Conservation (phyloP, 2,797 vertebrate genomes). For the Tangara arthus region DNA sequence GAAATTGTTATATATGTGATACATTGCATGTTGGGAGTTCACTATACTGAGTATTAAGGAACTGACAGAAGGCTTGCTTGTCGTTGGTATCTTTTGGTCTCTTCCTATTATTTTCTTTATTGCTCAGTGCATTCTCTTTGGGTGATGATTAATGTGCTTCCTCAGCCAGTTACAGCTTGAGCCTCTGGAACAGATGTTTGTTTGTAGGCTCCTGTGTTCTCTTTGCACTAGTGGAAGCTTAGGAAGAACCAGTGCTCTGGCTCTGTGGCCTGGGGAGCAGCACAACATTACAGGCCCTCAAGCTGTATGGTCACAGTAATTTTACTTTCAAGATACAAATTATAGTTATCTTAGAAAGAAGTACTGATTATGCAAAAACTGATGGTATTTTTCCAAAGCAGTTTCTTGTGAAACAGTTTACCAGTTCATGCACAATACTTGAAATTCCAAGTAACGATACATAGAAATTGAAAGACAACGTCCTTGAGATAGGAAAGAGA, state of each 20-base stretch:
- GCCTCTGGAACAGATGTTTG: not conserved
- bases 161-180: not conserved
- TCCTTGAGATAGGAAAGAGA: not conserved
- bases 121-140: not conserved
- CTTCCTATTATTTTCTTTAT: not conserved
- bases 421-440: accelerated
- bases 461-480: not conserved
- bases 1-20: not conserved
- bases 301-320: not conserved
- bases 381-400: not conserved
- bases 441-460: not conserved
- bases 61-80: not conserved
- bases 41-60: not conserved
- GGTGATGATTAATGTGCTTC: not conserved
- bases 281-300: accelerated
- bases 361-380: not conserved
- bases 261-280: not conserved
- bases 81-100: not conserved
- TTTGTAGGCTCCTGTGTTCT: not conserved
- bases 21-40: not conserved
- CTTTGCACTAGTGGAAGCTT: not conserved
- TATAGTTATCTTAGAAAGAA: not conserved
- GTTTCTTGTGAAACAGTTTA: not conserved
- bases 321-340: not conserved
- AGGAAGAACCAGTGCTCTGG: not conserved